A percentile compares a stretch with the other conserved stretches of the same genome.
These are phyloP conservation scores for Chelonus formosanus DNA, from an alignment of 2,888 invertebrate species.

Conservation along the genomic window DNA sequence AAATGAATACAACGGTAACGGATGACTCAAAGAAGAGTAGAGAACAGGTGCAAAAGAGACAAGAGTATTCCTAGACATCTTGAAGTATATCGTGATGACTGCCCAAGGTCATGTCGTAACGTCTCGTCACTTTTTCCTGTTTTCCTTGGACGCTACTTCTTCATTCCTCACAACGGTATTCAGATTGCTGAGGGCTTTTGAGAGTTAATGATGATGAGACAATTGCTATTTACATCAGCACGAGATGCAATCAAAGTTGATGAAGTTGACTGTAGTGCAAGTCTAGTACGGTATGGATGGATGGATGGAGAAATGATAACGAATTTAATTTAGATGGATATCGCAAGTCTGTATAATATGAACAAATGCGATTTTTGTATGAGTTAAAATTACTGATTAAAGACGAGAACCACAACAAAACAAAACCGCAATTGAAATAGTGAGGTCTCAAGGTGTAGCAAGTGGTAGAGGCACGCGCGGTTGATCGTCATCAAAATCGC, in stretches of 20 bases:
- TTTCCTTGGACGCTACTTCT: background rate
- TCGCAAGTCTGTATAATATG: background rate
- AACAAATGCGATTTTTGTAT: background rate
- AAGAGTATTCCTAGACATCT: background rate
- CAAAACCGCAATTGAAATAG: constrained; percentile 4
- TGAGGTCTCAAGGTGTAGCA: background rate
- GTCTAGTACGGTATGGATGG: background rate
- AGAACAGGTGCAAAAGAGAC: background rate
- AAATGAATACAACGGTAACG: constrained; percentile 29
- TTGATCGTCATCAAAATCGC: constrained; percentile 18
- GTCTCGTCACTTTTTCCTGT: constrained; percentile 12
- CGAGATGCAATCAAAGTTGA: constrained; percentile 13
- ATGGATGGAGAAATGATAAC: constrained; percentile 9
- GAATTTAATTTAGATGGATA: constrained; percentile 7
- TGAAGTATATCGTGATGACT: constrained; percentile 19
- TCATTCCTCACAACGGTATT: constrained; percentile 18
- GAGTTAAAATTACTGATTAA: background rate
- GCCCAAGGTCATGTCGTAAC: constrained; percentile 31
- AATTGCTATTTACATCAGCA: constrained; percentile 17
- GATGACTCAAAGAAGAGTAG: constrained; percentile 12
- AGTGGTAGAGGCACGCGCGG: constrained; percentile 24
- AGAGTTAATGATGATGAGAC: constrained; percentile 20
- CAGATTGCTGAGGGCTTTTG: constrained; percentile 15
- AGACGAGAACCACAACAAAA: background rate
- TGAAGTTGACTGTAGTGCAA: background rate